Conservation (phyloP, 2,797 vertebrate genomes). For the Merluccius polli region DNA sequence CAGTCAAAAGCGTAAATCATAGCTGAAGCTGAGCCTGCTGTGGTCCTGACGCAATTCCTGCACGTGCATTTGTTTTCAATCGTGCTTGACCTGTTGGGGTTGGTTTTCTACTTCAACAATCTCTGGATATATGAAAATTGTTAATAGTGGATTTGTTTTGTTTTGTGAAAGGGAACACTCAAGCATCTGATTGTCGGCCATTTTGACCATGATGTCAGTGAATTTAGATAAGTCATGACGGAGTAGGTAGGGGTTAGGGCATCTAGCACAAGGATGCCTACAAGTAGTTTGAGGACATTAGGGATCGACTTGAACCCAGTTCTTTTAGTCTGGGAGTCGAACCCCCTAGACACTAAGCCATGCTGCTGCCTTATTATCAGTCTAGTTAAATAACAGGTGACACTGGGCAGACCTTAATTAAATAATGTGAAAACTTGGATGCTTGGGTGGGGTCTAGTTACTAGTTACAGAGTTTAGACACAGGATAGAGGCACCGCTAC, state of each 20-base stretch:
- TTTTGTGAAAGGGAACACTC: neutral
- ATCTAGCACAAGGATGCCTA: neutral
- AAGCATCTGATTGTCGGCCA: neutral
- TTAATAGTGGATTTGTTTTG: neutral
- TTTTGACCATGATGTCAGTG: neutral
- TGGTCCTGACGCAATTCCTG: constrained; percentile 11
- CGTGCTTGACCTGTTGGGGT: neutral
- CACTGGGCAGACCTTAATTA: no score
- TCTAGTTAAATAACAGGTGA: neutral
- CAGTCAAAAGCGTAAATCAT: neutral
- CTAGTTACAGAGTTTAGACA: no score
- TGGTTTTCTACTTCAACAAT: neutral
- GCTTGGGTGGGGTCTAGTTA: no score
- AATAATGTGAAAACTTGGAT: no score
- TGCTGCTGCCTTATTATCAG: neutral
- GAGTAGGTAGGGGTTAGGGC: neutral
- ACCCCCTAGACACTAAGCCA: neutral
- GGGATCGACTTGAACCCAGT: neutral
- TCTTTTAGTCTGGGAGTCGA: neutral
- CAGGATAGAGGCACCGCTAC: neutral
- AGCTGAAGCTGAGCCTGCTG: neutral
- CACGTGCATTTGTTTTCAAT: neutral
- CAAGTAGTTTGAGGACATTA: neutral
- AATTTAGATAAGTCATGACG: neutral
- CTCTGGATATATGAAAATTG: neutral